These are phyloP conservation scores for Thalpophila matura DNA, from an alignment of 2,888 invertebrate species.

Conservation along the genomic window DNA sequence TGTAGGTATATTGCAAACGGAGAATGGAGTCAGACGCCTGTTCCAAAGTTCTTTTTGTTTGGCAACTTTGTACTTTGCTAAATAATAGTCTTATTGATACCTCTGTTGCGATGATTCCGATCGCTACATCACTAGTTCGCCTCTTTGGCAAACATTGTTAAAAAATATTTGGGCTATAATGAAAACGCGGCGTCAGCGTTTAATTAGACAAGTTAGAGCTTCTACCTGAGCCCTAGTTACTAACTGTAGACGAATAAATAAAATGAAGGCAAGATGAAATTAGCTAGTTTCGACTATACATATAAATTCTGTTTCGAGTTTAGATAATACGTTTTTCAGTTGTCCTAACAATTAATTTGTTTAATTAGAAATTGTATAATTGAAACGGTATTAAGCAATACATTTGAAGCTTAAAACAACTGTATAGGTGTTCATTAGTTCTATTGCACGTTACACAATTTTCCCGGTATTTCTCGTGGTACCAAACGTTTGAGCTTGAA, in stretches of 20 bases:
- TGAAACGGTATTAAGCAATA: not conserved
- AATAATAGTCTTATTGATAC: constrained; percentile 65
- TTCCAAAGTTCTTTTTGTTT: constrained; percentile 67
- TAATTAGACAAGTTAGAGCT: constrained; percentile 64
- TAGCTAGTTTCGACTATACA: constrained; percentile 37
- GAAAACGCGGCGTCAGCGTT: constrained; percentile 35
- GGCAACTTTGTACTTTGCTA: constrained; percentile 67
- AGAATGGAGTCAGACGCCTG: constrained; percentile 57
- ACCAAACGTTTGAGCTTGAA: constrained; percentile 37
- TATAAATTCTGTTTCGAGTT: constrained; percentile 35
- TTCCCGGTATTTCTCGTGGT: constrained; percentile 21
- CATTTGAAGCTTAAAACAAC: not conserved
- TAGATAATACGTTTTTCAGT: constrained; percentile 29
- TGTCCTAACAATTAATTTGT: constrained; percentile 19
- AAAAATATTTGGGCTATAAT: constrained; percentile 40
- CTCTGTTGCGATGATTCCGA: constrained; percentile 30
- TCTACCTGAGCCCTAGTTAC: constrained; percentile 46
- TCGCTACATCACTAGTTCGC: not conserved
- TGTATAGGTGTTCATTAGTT: constrained; percentile 1
- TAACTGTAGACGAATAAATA: constrained; percentile 42
- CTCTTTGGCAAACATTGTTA: constrained; percentile 28
- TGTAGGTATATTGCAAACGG: constrained; percentile 49
- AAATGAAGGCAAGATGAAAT: constrained; percentile 45
- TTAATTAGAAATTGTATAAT: constrained; percentile 8
- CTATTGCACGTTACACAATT: constrained; percentile 16